These are phyloP conservation scores for Pomatorhinus ruficollis DNA, from an alignment of 2,113 vertebrate species.

Conservation along the genomic window DNA sequence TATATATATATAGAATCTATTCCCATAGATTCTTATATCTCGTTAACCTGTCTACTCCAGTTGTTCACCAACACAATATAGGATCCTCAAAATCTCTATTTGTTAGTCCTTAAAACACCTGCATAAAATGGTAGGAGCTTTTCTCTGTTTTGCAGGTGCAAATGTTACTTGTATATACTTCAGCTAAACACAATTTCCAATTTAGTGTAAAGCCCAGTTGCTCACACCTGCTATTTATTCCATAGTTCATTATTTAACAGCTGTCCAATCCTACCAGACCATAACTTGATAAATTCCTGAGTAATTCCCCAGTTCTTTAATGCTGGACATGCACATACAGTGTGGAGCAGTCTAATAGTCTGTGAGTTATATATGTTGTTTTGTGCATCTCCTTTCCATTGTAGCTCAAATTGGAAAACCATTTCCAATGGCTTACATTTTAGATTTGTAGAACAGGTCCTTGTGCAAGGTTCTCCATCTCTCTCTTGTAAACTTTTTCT, in stretches of 20 bases:
- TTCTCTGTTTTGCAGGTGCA: neutral
- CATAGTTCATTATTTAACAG: neutral
- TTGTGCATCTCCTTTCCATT: neutral
- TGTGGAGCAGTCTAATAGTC: neutral
- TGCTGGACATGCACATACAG: accelerated
- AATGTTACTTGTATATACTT: neutral
- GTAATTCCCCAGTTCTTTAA: neutral
- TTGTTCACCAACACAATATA: neutral
- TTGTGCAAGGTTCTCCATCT: neutral
- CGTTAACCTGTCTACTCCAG: neutral
- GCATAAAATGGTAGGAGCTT: neutral
- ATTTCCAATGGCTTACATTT: neutral
- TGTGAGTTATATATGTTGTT: neutral
- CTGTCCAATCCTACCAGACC: neutral
- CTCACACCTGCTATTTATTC: neutral
- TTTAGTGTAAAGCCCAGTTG: neutral
- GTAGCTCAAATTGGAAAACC: neutral
- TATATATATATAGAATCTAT: too few relatives aligned
- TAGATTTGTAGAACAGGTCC: neutral
- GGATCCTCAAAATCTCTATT: neutral
- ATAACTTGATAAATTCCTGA: neutral
- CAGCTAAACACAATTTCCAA: neutral
- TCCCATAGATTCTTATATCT: neutral
- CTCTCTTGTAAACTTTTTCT: neutral
- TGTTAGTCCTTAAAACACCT: neutral